A percentile compares a stretch with the other conserved stretches of the same genome.
Evolutionary conservation across 2,888 invertebrate genomes (phyloP).

Genomic region (Cephalotes varians): DNA sequence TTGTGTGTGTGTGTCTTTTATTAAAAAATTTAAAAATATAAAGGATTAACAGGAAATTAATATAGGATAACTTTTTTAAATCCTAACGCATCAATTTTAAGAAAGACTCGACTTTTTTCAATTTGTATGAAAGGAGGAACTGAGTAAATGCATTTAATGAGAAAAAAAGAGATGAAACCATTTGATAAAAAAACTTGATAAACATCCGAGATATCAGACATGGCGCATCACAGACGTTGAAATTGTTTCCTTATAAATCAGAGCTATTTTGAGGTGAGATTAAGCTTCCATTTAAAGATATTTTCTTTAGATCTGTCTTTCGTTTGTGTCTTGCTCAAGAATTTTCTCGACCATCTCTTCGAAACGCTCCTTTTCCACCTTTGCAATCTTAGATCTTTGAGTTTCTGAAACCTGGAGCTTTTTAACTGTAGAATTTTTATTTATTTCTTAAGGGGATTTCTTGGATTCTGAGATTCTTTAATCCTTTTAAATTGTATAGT

Average conservation of each 20-base stretch:
- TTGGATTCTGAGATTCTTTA: not conserved
- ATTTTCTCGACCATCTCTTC: conserved; percentile 9
- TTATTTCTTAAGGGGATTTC: not conserved
- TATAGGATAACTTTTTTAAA: not conserved
- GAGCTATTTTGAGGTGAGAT: conserved; percentile 14
- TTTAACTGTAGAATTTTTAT: conserved; percentile 7
- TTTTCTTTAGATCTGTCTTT: conserved; percentile 26
- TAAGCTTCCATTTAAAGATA: conserved; percentile 22
- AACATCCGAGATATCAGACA: not conserved
- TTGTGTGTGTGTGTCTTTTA: not conserved
- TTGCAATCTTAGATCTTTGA: conserved; percentile 1
- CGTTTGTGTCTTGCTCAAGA: not conserved
- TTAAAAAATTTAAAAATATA: not conserved
- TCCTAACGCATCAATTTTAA: not conserved
- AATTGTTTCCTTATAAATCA: conserved; percentile 30
- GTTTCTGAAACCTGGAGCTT: not conserved
- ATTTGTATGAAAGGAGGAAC: not conserved
- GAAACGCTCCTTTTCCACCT: not conserved
- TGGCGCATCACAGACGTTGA: not conserved
- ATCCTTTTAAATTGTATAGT: conserved; percentile 22
- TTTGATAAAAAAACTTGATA: conserved; percentile 33
- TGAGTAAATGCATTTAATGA: conserved; percentile 19
- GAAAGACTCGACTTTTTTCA: not conserved
- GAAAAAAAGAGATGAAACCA: not conserved
- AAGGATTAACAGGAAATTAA: not conserved